Conservation (phyloP, 2,888 invertebrate species). For the Pilophorus perplexus region DNA sequence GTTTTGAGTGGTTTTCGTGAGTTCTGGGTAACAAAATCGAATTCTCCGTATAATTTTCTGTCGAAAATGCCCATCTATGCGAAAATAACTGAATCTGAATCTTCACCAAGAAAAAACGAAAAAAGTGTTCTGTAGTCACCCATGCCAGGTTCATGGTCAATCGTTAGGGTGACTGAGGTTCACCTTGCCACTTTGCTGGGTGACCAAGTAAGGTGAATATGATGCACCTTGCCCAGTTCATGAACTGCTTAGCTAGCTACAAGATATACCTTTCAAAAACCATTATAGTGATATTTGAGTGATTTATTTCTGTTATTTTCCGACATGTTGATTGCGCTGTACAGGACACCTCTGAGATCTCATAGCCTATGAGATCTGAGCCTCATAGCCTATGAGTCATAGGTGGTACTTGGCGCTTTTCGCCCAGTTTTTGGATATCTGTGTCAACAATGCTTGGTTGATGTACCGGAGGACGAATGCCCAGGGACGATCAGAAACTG, state of each 20-base stretch:
- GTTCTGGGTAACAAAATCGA: not conserved
- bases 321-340: conserved; percentile 21
- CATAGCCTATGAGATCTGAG: too few relatives aligned
- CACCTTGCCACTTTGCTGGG: not conserved
- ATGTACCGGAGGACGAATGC: conserved; percentile 4
- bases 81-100: not conserved
- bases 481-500: conserved; percentile 6
- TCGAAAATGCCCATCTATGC: not conserved
- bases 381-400: too few relatives aligned
- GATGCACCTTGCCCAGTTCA: not conserved
- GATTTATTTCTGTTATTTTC: not conserved
- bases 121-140: conserved; percentile 1
- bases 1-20: not conserved
- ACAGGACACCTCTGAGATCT: conserved; percentile 1
- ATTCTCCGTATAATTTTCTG: conserved; percentile 5
- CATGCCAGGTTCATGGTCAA: not conserved
- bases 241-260: not conserved
- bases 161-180: conserved; percentile 5
- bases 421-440: conserved; percentile 22
- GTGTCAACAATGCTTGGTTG: conserved; percentile 21
- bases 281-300: not conserved
- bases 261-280: too few relatives aligned
- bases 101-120: not conserved
- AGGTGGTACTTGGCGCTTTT: conserved; percentile 25
- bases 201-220: not conserved